Base-by-base conservation (phyloP, 2,888 invertebrate genomes). In the Melolontha melolontha region DNA sequence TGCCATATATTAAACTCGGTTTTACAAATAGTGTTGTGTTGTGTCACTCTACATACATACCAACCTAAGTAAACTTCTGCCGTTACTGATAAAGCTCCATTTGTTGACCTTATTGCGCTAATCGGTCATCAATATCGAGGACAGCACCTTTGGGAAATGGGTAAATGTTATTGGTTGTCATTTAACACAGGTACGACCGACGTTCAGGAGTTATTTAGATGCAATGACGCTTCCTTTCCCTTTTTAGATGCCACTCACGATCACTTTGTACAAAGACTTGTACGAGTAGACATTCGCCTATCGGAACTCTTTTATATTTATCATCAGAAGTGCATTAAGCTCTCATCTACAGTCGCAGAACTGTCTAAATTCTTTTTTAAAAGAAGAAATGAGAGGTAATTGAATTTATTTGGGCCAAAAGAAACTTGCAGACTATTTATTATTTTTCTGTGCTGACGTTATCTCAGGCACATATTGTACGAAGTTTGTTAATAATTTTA, bases 281-380 rank as follows among this genome's bases (percentile, higher is more conserved):
- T 57, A 59, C 59, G 59, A 59, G 57, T n/a, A 57, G 44, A 59
- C 59, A 59, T 59, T 59, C 59, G 44, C 44, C 44, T 42, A 59
- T 44, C 44, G 59, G 29, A 44, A 44, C 44, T 44, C 22, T 27
- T 27, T 59, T n/a, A n/a, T n/a, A n/a, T n/a, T n/a, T 59, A 27
- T 44, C 44, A 29, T 44, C 59, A 8, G 14, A 29, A 42, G 29
- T 11, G 7, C 29, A 2, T 14, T 14, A n/a, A 47, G 34, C 34
- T 34, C 34, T 34, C 44, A 29, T 59, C 27, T 44, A 14, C 59
- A 44, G 59, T 44, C 44, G 55, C 17, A 54, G 22, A 22, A 22
- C 22, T 2, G 4, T 22, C 22, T 22, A 22, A 22, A 22, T 11
- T 42, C 11, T 11, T 42, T 42, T 42, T 42, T 42, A 5, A 41